A percentile compares a stretch with the other conserved stretches of the same genome.
phyloP scores from a whole-genome alignment of 2,888 invertebrate genomes.

The Drosophila hamatofila region DNA sequence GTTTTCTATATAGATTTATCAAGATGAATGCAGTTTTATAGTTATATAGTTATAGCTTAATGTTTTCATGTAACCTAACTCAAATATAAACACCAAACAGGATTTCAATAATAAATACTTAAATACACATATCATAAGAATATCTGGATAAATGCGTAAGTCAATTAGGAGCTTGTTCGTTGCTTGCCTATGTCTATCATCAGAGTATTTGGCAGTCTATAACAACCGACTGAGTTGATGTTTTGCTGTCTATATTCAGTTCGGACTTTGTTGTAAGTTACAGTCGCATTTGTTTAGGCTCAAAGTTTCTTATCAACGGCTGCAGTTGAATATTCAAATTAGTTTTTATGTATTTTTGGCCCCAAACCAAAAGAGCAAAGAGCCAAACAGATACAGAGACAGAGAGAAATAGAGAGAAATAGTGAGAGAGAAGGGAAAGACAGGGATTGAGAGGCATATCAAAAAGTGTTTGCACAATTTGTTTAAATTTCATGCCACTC shows the following conservation, averaged over 20 bases:
- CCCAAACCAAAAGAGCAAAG: conserved; percentile 28
- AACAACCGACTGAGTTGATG: not conserved
- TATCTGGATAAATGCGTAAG: too few species aligned
- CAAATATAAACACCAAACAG: not conserved
- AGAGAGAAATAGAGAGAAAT: not conserved
- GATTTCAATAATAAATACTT: too few species aligned
- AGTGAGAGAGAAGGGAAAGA: not conserved
- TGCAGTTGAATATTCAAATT: conserved; percentile 72
- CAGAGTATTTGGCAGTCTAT: conserved; percentile 19
- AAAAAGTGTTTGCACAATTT: conserved; percentile 76
- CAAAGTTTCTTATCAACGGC: conserved; percentile 71
- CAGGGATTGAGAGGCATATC: conserved; percentile 35
- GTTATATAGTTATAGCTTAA: not conserved
- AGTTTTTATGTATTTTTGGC: conserved; percentile 66
- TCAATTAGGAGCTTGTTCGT: too few species aligned
- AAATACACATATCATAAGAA: too few species aligned
- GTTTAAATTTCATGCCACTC: conserved; percentile 72
- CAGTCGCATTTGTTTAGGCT: conserved; percentile 62
- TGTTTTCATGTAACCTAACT: not conserved
- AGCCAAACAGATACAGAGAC: conserved; percentile 16
- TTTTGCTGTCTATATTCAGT: conserved; percentile 19
- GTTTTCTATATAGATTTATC: not conserved
- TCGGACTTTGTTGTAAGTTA: conserved; percentile 46
- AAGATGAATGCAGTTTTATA: too few species aligned
- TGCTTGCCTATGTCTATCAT: too few species aligned